A percentile compares a stretch with the other conserved stretches of the same genome.
Evolutionary conservation across 1,140 invertebrate species (phyloP).

Genomic region (Galleria mellonella): DNA sequence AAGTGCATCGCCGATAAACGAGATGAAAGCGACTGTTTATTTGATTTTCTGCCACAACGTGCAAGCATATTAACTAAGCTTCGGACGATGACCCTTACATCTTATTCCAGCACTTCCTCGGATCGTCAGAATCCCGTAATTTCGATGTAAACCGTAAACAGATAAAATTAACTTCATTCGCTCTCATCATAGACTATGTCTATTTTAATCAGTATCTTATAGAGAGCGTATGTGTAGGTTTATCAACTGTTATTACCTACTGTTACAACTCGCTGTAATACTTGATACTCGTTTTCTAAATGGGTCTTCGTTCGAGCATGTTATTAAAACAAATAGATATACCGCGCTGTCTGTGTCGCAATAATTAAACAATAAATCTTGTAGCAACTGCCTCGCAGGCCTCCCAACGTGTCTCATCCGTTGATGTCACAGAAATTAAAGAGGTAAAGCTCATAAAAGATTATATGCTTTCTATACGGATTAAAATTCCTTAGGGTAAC

Average conservation of each 20-base stretch:
- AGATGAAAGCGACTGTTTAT: constrained; percentile 71
- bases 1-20: constrained; percentile 67
- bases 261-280: neutral
- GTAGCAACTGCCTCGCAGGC: constrained; percentile 13
- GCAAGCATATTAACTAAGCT: constrained; percentile 51
- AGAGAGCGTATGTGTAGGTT: too few species aligned
- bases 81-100: constrained; percentile 38
- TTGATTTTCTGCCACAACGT: constrained; percentile 59
- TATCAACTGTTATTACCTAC: neutral
- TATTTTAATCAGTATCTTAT: too few species aligned
- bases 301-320: constrained; percentile 29
- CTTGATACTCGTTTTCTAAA: constrained; percentile 3
- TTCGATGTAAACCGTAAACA: neutral
- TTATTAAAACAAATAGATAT: constrained; percentile 58
- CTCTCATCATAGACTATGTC: too few species aligned
- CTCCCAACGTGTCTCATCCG: constrained; percentile 24
- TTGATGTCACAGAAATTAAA: constrained; percentile 6
- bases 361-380: constrained; percentile 54
- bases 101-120: constrained; percentile 26
- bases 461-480: neutral
- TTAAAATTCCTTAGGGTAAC: neutral
- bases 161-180: too few species aligned
- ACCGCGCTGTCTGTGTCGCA: constrained; percentile 25
- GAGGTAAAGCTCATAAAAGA: constrained; percentile 2
- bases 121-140: constrained; percentile 26